Evolutionary conservation across 2,888 invertebrate genomes (phyloP), one percentile per base, ranked within the genome.

Genomic region (Cylloceria caligata): DNA sequence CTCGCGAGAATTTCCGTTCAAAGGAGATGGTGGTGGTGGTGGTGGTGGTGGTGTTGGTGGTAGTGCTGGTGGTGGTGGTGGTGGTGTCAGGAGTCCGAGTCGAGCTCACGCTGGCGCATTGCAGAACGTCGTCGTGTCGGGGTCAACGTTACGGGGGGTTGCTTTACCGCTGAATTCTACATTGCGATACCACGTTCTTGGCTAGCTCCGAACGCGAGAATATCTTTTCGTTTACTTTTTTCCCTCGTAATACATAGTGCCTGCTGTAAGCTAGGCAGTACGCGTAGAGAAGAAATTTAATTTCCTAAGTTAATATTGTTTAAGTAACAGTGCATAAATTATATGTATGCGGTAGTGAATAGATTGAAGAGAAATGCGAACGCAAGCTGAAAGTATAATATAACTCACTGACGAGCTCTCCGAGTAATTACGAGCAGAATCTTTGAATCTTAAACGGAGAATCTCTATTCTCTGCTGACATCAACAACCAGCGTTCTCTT

Each of bases 71-170:
- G 86, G 55, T 21, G 71, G 62, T 19, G 69, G 69, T 27, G 55
- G 67, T 85, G 47, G 34, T 62, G 52, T 74, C n/a, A n/a, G n/a
- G n/a, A n/a, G 49, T 79, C 71, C 36, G 16, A 6, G 52, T 24
- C 27, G 78, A 62, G 36, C 77, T 47, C 55, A 84, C 84, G 79
- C 81, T 86, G 86, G 81, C 86, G 86, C 86, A 86, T 84, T 86
- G 86, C 86, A 85, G 86, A 83, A 86, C 78, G 73, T 68, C 72
- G 74, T 49, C 68, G 72, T 60, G 62, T 49, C 65, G 83, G 76
- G 81, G 81, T 81, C 84, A 80, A 83, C 71, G 77, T 75, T 77
- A 75, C 73, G 47, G 80, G 74, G 67, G 55, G 34, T 36, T 57
- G 36, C 47, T 57, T 57, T 64, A 36, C 27, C 45, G 39, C 16